phyloP scores from a whole-genome alignment of 2,888 invertebrate genomes.

The Coleophora deauratella region DNA sequence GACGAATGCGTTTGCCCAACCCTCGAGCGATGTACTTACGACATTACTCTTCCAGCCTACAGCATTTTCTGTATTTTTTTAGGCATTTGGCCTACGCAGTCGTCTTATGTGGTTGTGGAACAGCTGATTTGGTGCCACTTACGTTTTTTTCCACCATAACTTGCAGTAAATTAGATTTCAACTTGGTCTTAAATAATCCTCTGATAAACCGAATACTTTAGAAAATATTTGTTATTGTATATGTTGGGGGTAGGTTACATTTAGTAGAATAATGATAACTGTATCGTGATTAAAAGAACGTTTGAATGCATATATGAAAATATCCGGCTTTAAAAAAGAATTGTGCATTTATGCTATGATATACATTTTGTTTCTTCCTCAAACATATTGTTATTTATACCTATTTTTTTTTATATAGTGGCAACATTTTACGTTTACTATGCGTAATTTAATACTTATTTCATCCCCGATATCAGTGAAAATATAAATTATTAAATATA shows the following conservation, averaged over 20 bases:
- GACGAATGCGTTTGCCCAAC: too few relatives aligned
- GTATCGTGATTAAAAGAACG: slow-evolving; percentile 12
- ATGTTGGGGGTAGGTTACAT: slow-evolving; percentile 31
- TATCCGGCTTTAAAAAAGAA: slow-evolving; percentile 3
- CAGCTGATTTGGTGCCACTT: too few relatives aligned
- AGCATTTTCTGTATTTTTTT: too few relatives aligned
- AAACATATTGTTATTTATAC: slow-evolving; percentile 15
- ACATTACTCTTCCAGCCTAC: too few relatives aligned
- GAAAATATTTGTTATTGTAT: slow-evolving; percentile 11
- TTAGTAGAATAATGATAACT: slow-evolving; percentile 16
- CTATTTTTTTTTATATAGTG: slow-evolving; percentile 23
- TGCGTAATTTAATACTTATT: background rate
- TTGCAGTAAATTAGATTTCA: too few relatives aligned
- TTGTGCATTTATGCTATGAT: slow-evolving; percentile 24
- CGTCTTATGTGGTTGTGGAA: too few relatives aligned
- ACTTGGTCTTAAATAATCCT: too few relatives aligned
- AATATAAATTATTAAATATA: slow-evolving; percentile 1
- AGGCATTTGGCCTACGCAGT: too few relatives aligned
- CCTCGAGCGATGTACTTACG: too few relatives aligned
- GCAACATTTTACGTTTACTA: slow-evolving; percentile 24
- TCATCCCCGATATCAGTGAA: background rate
- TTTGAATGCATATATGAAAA: too few relatives aligned
- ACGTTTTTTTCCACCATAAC: too few relatives aligned
- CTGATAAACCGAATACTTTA: background rate
- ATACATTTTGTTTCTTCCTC: slow-evolving; percentile 1